Percentiles rank a stretch among this genome's conserved stretches.
These are phyloP conservation scores for Melanerpes formicivorus DNA, from an alignment of 2,113 vertebrate genomes.

Conservation along the genomic window DNA sequence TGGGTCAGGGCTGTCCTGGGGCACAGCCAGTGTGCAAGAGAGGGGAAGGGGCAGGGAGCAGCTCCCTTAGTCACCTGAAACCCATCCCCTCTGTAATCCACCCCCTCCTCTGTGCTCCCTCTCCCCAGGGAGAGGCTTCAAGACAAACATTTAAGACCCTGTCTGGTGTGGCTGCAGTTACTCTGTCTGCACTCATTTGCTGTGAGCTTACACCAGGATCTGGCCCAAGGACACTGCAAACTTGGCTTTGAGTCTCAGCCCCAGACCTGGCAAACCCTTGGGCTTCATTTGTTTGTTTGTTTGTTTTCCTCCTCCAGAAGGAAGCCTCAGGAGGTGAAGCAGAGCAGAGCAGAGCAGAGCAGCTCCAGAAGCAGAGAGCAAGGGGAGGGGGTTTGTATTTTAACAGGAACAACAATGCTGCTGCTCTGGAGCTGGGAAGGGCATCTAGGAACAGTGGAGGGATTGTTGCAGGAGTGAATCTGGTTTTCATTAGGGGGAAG, in stretches of 20 bases:
- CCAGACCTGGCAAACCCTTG: background rate
- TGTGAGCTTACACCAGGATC: background rate
- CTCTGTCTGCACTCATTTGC: background rate
- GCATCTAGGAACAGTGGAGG: constrained; percentile 77
- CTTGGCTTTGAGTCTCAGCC: background rate
- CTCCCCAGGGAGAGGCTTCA: too few relatives aligned
- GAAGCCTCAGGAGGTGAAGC: background rate
- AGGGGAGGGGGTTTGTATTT: background rate
- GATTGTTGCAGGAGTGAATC: constrained; percentile 79
- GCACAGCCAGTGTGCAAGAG: accelerated
- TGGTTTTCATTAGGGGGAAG: constrained; percentile 85
- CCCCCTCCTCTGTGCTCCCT: too few relatives aligned
- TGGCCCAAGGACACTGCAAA: accelerated
- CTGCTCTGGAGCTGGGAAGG: constrained; percentile 47
- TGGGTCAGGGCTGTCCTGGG: background rate
- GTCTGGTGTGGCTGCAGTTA: background rate
- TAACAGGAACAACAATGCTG: background rate
- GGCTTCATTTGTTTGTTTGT: background rate
- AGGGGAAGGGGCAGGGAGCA: background rate
- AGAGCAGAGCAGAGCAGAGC: background rate
- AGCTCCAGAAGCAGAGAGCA: accelerated
- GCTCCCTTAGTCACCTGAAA: background rate
- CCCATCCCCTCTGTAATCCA: too few relatives aligned
- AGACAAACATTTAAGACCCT: background rate
- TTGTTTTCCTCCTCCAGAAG: background rate